Evolutionary conservation across 2,888 invertebrate species (phyloP), one percentile per base, ranked within the genome.

Genomic region (Stenotaenia linearis): DNA sequence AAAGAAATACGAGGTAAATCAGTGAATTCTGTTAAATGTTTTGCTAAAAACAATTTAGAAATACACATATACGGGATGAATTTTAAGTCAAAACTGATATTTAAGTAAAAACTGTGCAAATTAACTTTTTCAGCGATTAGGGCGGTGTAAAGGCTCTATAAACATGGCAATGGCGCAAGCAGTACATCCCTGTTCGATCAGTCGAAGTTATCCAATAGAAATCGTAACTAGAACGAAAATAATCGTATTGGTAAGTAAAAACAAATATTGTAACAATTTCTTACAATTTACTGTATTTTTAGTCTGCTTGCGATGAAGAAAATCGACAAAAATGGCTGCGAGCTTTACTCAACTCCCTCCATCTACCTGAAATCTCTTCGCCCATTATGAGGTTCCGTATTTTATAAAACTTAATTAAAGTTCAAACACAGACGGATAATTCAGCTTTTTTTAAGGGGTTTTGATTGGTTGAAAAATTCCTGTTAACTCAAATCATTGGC

Each of bases 141-240:
- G 69, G 10, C 40, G 21, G 75, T 81, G 88, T 81, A 86, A 88
- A 83, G 89, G 89, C 2, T 88, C 88, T 1, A 87, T 89, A 45
- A 89, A 87, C 83, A 85, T 89, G 82, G 88, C 88, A 12, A 85
- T 88, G 10, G 87, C 86, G 0, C 86, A 88, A 83, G 88, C 88
- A 0, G 85, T 89, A 40, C 85, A 88, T 80, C 61, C 78, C 9
- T 78, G n/a, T 15, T 30, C 56, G 4, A 61, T 10, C 9, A 23
- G 21, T 9, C 4, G 35, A 18, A 61, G 61, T 78, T 78, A 78
- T 78, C 78, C 78, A 6, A 25, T 78, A 18, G 78, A 78, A 25
- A 61, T 78, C 2, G 23, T 78, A 12, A 78, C 78, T 5, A 4
- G 78, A 25, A 78, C 78, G 3, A 78, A 61, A 61, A 61, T 18